phyloP scores from a whole-genome alignment of 1,140 invertebrate species.

The Brachionus sp. region DNA sequence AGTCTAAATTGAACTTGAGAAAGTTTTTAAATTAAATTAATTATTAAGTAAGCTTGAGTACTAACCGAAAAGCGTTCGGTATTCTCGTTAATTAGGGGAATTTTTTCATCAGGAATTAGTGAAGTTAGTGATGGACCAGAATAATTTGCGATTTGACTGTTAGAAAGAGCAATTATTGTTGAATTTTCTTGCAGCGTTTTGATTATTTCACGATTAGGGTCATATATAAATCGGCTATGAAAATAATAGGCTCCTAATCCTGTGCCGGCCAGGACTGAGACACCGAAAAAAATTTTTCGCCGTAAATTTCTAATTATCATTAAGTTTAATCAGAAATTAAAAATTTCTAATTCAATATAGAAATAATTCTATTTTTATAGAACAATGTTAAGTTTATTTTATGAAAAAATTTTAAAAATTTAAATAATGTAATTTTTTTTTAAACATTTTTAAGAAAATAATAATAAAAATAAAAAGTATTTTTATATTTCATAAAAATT shows the following conservation, averaged over 20 bases:
- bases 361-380: neutral
- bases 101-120: neutral
- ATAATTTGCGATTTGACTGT: slow-evolving; percentile 6
- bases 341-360: neutral
- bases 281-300: neutral
- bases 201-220: neutral
- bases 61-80: neutral
- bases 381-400: neutral
- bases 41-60: neutral
- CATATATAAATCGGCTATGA: neutral
- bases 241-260: neutral
- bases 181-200: slow-evolving; percentile 13
- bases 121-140: neutral
- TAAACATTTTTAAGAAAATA: too few relatives aligned
- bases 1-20: neutral
- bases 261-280: neutral
- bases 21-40: neutral
- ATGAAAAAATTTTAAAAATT: too few relatives aligned
- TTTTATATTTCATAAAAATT: too few relatives aligned
- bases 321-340: neutral
- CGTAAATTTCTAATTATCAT: slow-evolving; percentile 1
- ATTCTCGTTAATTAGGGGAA: neutral
- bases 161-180: neutral
- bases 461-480: too few relatives aligned
- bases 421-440: too few relatives aligned